A percentile compares a stretch with the other conserved stretches of the same genome.
Conservation (phyloP, 2,797 vertebrate genomes). For the Yasuhikotakia modesta region DNA sequence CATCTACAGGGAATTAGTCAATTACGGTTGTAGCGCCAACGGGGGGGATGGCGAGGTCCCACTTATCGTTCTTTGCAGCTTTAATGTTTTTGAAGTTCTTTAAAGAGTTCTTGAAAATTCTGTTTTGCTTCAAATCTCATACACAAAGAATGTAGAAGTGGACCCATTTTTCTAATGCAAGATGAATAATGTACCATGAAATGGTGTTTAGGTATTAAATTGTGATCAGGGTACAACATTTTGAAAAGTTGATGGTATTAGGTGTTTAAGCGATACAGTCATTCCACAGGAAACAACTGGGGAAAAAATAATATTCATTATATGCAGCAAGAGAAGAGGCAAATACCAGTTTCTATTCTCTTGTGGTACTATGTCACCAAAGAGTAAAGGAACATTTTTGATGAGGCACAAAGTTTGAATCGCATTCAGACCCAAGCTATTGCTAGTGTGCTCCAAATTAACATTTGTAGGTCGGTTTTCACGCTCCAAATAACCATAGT, state of each 20-base stretch:
- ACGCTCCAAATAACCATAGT: too few relatives aligned
- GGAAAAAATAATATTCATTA: constrained; percentile 28
- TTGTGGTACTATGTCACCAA: neutral
- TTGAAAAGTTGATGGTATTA: constrained; percentile 27
- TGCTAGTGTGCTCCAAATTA: too few relatives aligned
- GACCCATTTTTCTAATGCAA: neutral
- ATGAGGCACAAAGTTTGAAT: constrained; percentile 1
- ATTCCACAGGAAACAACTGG: constrained; percentile 1
- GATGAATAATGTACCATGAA: constrained; percentile 4
- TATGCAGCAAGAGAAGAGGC: constrained; percentile 15
- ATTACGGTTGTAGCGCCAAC: too few relatives aligned
- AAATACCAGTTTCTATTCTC: neutral
- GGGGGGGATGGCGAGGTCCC: too few relatives aligned
- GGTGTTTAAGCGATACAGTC: constrained; percentile 14
- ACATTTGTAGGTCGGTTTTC: too few relatives aligned
- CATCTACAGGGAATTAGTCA: too few relatives aligned
- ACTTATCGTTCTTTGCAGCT: too few relatives aligned
- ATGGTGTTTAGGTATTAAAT: constrained; percentile 11
- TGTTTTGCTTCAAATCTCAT: neutral
- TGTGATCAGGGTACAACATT: neutral
- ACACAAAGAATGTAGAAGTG: neutral
- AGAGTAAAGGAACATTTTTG: neutral
- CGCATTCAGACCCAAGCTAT: neutral
- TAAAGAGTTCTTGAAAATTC: neutral
- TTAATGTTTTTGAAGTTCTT: neutral